Evolutionary conservation across 2,797 vertebrate species (phyloP), one percentile per base, ranked within the genome.

Genomic region (Macroramphosus scolopax): DNA sequence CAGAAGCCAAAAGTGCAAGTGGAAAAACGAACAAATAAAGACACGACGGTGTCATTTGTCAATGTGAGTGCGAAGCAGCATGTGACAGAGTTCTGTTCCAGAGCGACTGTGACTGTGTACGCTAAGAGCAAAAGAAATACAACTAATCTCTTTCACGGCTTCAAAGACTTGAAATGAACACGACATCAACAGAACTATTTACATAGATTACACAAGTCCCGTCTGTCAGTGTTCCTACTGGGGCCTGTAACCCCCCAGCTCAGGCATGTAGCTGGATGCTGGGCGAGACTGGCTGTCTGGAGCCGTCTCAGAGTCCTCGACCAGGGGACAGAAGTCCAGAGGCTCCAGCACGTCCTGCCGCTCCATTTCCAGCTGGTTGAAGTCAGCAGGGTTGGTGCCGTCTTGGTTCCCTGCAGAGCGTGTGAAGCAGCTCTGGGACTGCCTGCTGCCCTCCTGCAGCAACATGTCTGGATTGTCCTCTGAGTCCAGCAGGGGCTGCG

Each of bases 401-500:
- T 54, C 45, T 7, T 45, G 12, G 8, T 82, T 77, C 61, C 64
- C 69, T 77, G 68, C 29, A 55, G 5, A 5, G 6, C 7, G 59
- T 15, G 41, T 39, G 34, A 34, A 83, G 58, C 55, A 20, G 68
- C 47, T 71, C 67, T 46, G 79, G 6, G 68, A 43, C 40, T 75
- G 44, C 53, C 72, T 71, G 28, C 77, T 34, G 48, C 75, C 72
- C 18, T 90, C 92, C 38, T 63, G 44, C 2, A 63, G 54, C 2
- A 64, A 50, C 8, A 74, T 59, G 49, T 94, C 92, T 0, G 83
- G 82, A 58, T 87, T 90, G 69, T 98, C 95, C 76, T 98, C 96
- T 0, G 85, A 92, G 61, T 95, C 94, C 42, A 98, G 76, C 43
- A 98, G 85, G 0, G 96, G 96, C 76, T 98, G 96, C 0, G 96